Conservation (phyloP, 2,888 invertebrate species). For the Sepioteuthis lessoniana region DNA sequence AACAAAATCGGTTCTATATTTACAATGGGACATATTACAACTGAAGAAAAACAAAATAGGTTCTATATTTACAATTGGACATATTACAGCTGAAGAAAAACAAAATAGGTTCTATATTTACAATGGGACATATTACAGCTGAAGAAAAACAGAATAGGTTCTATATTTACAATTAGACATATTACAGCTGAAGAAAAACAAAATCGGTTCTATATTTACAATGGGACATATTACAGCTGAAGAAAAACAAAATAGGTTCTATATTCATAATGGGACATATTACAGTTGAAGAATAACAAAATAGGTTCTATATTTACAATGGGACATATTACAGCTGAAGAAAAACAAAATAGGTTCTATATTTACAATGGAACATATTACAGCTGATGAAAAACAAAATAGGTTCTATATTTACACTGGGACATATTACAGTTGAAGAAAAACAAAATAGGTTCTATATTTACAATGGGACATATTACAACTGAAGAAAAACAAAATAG, state of each 20-base stretch:
- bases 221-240: slow-evolving; percentile 53
- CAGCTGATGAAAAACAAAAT: slow-evolving; percentile 51
- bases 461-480: slow-evolving; percentile 52
- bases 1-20: slow-evolving; percentile 47
- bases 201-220: slow-evolving; percentile 49
- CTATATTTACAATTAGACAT: slow-evolving; percentile 52
- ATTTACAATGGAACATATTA: slow-evolving; percentile 52
- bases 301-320: slow-evolving; percentile 49
- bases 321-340: slow-evolving; percentile 53
- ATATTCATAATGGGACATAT: slow-evolving; percentile 51
- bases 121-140: slow-evolving; percentile 53
- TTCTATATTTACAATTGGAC: slow-evolving; percentile 51
- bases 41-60: slow-evolving; percentile 50
- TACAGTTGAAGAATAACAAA: slow-evolving; percentile 52
- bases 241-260: slow-evolving; percentile 43
- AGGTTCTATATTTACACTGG: slow-evolving; percentile 49
- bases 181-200: slow-evolving; percentile 52
- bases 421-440: slow-evolving; percentile 53
- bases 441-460: slow-evolving; percentile 47
- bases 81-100: slow-evolving; percentile 52
- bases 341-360: slow-evolving; percentile 44
- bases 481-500: slow-evolving; percentile 51
- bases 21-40: slow-evolving; percentile 52
- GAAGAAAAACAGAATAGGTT: slow-evolving; percentile 43
- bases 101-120: slow-evolving; percentile 49